phyloP scores from a whole-genome alignment of 2,888 invertebrate genomes.

The Baccha elongata region DNA sequence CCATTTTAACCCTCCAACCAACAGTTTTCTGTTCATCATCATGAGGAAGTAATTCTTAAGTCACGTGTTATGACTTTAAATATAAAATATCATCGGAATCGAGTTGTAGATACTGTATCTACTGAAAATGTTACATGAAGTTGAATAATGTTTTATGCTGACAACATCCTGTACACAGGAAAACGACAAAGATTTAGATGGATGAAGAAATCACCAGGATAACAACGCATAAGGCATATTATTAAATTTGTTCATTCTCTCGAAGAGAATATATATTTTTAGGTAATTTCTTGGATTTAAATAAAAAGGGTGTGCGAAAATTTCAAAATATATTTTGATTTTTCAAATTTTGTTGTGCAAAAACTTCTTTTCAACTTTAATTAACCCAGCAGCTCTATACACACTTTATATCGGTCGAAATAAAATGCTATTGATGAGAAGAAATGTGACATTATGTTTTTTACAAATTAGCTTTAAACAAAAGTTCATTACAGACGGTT shows the following conservation, averaged over 20 bases:
- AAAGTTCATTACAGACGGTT: no score
- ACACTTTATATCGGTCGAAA: no score
- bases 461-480: no score
- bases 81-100: conserved; percentile 54
- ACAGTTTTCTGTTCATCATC: conserved; percentile 1
- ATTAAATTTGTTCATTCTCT: conserved; percentile 38
- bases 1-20: neutral
- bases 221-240: conserved; percentile 49
- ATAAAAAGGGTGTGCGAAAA: conserved; percentile 4
- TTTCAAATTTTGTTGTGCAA: no score
- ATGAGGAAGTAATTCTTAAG: conserved; percentile 35
- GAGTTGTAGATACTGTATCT: no score
- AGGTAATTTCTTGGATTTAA: neutral
- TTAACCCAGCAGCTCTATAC: no score
- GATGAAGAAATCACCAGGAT: conserved; percentile 40
- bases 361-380: no score
- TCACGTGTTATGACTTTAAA: conserved; percentile 65
- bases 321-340: no score
- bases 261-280: neutral
- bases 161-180: conserved; percentile 55
- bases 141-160: conserved; percentile 65
- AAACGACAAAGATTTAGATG: neutral
- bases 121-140: conserved; percentile 39
- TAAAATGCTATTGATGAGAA: no score
- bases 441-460: no score